Conservation (phyloP, 1,140 invertebrate species). For the Atta texana region DNA sequence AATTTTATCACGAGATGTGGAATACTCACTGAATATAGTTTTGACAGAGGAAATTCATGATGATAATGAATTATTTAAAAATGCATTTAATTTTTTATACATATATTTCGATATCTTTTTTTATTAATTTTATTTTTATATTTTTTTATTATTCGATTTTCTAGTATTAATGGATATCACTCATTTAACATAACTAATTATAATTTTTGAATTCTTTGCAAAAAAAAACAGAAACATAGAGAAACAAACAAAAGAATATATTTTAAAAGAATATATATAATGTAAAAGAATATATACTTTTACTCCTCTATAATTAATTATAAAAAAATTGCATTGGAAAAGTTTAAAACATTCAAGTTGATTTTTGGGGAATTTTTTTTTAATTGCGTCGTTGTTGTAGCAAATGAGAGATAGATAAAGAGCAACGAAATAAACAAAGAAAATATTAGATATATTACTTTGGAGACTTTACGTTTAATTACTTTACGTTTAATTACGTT, state of each 20-base stretch:
- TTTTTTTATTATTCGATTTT: background rate
- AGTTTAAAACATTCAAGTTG: no score
- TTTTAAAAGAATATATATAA: no score
- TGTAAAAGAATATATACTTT: no score
- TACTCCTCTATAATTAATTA: no score
- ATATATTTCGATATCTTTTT: background rate
- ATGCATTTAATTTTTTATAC: background rate
- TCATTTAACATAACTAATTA: no score
- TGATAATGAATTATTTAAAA: slow-evolving; percentile 1
- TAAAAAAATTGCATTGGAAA: no score
- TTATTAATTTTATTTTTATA: background rate
- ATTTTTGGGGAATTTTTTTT: background rate
- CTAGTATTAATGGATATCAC: no score
- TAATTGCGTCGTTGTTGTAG: background rate
- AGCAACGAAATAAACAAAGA: no score
- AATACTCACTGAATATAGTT: background rate
- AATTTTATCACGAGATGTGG: background rate
- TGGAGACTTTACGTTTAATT: background rate
- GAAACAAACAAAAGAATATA: no score
- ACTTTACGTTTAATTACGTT: background rate
- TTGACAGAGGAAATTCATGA: background rate
- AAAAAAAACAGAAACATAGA: no score
- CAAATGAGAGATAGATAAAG: no score
- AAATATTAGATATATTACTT: background rate
- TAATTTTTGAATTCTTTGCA: no score